Percentiles rank a stretch among this genome's conserved stretches.
phyloP scores from a whole-genome alignment of 1,140 invertebrate species.

The Prorops nasuta region DNA sequence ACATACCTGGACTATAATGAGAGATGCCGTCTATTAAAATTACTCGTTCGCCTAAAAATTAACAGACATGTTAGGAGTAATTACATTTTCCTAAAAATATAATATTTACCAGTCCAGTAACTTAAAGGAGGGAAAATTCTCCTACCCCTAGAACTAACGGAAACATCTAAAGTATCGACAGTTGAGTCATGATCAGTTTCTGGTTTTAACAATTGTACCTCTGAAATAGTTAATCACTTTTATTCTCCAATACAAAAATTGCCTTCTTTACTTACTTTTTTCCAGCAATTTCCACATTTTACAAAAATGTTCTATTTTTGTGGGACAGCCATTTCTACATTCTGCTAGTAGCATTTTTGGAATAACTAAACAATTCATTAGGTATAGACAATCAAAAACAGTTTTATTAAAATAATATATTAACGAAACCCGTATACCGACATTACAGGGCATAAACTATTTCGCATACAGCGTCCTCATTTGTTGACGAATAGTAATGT shows the following conservation, averaged over 20 bases:
- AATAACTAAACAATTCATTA: conserved; percentile 23
- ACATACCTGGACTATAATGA: conserved; percentile 26
- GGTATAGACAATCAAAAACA: too few relatives aligned
- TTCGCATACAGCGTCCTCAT: too few relatives aligned
- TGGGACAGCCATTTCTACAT: conserved; percentile 39
- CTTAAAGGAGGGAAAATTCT: conserved; percentile 26
- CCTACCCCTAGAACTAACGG: conserved; percentile 28
- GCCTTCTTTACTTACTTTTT: too few relatives aligned
- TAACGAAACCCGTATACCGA: too few relatives aligned
- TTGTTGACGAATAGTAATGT: too few relatives aligned
- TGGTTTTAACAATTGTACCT: neutral
- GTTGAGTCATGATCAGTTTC: neutral
- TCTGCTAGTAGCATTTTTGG: conserved; percentile 31
- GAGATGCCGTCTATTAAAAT: conserved; percentile 19
- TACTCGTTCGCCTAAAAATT: conserved; percentile 30
- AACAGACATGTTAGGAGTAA: neutral
- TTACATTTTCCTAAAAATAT: too few relatives aligned
- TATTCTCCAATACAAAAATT: neutral
- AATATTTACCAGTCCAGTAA: conserved; percentile 32
- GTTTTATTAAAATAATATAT: too few relatives aligned
- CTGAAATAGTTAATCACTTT: neutral
- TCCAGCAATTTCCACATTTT: conserved; percentile 31
- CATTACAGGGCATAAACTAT: too few relatives aligned
- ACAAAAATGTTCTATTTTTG: conserved; percentile 35
- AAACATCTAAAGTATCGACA: conserved; percentile 5